phyloP scores from a whole-genome alignment of 2,797 vertebrate species.

The Eleutherodactylus coqui region DNA sequence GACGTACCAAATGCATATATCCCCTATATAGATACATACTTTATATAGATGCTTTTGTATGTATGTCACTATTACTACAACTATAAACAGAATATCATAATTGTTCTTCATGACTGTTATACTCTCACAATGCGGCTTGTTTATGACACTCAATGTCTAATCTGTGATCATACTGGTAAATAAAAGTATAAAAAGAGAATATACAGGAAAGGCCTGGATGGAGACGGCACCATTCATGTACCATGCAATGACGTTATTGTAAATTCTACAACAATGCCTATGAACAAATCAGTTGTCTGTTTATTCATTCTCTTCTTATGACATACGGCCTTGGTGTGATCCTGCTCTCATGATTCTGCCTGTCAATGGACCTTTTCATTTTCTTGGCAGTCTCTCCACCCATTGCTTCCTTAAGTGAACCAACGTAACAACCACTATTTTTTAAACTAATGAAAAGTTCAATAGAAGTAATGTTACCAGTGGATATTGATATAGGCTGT shows the following conservation, averaged over 20 bases:
- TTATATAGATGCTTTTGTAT: background rate
- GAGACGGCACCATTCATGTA: slow-evolving; percentile 46
- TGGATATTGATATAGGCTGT: background rate
- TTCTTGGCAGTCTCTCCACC: slow-evolving; percentile 23
- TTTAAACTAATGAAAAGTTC: background rate
- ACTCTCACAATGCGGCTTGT: background rate
- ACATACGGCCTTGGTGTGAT: slow-evolving; percentile 27
- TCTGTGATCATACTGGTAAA: slow-evolving; percentile 32
- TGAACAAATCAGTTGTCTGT: slow-evolving; percentile 38
- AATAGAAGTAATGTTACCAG: background rate
- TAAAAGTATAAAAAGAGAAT: slow-evolving; percentile 3
- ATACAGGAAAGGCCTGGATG: slow-evolving; percentile 33
- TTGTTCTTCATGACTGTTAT: background rate
- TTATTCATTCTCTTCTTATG: slow-evolving; percentile 47
- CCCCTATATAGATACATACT: background rate
- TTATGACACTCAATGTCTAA: slow-evolving; percentile 3
- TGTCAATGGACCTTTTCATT: slow-evolving; percentile 35
- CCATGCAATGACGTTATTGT: slow-evolving; percentile 49
- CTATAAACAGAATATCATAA: too few relatives aligned
- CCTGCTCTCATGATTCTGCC: slow-evolving; percentile 6
- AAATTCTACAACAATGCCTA: slow-evolving; percentile 29
- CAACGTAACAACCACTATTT: background rate
- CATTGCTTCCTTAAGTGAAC: background rate
- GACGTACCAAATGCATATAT: too few relatives aligned
- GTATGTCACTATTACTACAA: too few relatives aligned